These are phyloP conservation scores for Lepus townsendii DNA, from an alignment of 2,797 vertebrate species.

Conservation along the genomic window DNA sequence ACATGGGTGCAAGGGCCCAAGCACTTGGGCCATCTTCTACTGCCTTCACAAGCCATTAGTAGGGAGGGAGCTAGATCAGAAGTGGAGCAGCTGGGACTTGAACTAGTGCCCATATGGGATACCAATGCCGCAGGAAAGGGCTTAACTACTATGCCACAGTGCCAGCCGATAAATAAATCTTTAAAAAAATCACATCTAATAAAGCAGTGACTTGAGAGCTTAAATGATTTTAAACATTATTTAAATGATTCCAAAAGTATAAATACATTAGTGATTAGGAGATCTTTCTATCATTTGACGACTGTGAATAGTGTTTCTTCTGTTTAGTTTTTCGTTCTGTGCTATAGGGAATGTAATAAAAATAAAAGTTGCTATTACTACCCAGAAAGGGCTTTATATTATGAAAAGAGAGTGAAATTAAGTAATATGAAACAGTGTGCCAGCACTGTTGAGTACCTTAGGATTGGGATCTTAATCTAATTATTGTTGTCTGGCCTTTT, in stretches of 20 bases:
- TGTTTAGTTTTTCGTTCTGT: neutral
- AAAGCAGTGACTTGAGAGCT: slow-evolving; percentile 58
- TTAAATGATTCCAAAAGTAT: slow-evolving; percentile 5
- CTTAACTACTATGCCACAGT: too few species aligned
- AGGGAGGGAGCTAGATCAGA: too few species aligned
- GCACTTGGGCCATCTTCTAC: too few species aligned
- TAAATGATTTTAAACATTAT: slow-evolving; percentile 34
- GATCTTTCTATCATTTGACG: neutral
- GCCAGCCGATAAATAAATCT: too few species aligned
- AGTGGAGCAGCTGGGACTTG: too few species aligned
- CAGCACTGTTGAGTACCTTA: neutral
- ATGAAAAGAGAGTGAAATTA: neutral
- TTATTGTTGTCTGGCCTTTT: neutral
- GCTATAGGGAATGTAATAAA: neutral
- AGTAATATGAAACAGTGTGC: neutral
- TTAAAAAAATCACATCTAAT: neutral
- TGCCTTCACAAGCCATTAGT: too few species aligned
- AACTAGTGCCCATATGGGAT: too few species aligned
- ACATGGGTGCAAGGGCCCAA: too few species aligned
- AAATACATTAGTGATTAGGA: neutral
- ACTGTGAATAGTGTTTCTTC: neutral
- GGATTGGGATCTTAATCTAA: slow-evolving; percentile 49
- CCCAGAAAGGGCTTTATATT: neutral
- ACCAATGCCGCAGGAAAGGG: too few species aligned
- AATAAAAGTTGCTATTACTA: slow-evolving; percentile 20